A percentile compares a stretch with the other conserved stretches of the same genome.
phyloP scores from a whole-genome alignment of 2,113 vertebrate genomes.

The Dasypus novemcinctus region DNA sequence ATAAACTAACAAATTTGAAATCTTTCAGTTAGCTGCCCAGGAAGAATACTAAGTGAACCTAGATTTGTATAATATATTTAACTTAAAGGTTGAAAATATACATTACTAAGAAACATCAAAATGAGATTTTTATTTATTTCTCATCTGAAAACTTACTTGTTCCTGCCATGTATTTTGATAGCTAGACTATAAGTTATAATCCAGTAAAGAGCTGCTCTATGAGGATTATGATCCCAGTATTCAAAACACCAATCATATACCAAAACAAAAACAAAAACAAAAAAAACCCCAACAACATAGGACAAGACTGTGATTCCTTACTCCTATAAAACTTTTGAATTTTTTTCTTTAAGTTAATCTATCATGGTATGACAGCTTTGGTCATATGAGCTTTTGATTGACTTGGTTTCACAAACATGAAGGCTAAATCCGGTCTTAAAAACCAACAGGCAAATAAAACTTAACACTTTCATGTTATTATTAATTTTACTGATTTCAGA shows the following conservation, averaged over 20 bases:
- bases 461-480: not conserved
- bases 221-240: constrained; percentile 9
- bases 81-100: constrained; percentile 36
- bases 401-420: not conserved
- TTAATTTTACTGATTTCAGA: constrained; percentile 45
- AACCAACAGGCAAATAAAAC: not conserved
- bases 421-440: constrained; percentile 48
- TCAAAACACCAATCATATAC: not conserved
- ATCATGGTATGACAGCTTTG: constrained; percentile 16
- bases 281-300: not conserved
- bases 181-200: not conserved
- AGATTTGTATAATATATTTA: constrained; percentile 60
- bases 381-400: not conserved
- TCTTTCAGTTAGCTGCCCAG: not conserved
- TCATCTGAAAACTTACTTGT: not conserved
- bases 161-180: not conserved
- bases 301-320: not conserved
- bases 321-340: not conserved
- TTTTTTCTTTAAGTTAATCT: not conserved
- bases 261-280: not conserved
- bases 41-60: constrained; percentile 63
- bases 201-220: not conserved
- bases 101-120: not conserved
- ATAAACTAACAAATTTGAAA: constrained; percentile 40
- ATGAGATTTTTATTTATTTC: constrained; percentile 41